A percentile compares a stretch with the other conserved stretches of the same genome.
phyloP scores from a whole-genome alignment of 2,113 vertebrate genomes.

The Chamaea fasciata region DNA sequence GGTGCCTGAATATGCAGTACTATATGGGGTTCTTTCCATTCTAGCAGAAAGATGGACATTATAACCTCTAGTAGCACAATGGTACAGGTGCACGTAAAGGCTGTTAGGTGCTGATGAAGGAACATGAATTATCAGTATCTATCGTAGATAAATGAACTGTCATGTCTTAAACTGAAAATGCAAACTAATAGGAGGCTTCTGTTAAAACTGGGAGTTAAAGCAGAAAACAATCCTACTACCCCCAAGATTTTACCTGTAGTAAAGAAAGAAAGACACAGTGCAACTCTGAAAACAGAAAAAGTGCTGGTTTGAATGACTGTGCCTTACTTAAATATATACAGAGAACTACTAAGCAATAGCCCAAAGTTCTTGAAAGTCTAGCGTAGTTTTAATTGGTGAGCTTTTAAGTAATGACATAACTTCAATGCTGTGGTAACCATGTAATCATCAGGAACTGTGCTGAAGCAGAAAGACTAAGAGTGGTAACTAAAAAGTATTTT shows the following conservation, averaged over 20 bases:
- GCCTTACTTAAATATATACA: not conserved
- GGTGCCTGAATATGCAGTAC: not conserved
- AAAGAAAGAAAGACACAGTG: not conserved
- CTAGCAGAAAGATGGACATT: not conserved
- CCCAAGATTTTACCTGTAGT: not conserved
- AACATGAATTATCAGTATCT: not conserved
- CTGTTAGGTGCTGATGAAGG: not conserved
- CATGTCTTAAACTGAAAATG: not conserved
- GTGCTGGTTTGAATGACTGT: not conserved
- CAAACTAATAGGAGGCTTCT: not conserved
- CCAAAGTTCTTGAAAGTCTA: not conserved
- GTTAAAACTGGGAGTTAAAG: not conserved
- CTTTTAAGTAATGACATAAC: not conserved
- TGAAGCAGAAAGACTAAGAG: not conserved
- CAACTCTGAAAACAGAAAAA: not conserved
- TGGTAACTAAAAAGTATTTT: not conserved
- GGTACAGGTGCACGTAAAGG: not conserved
- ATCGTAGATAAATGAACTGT: not conserved
- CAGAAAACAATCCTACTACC: not conserved
- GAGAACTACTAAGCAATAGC: not conserved
- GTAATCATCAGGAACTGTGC: not conserved
- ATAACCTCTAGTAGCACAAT: not conserved
- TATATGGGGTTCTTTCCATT: not conserved
- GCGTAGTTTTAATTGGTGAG: not conserved
- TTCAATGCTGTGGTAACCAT: not conserved